A percentile compares a stretch with the other conserved stretches of the same genome.
Evolutionary conservation across 2,797 vertebrate species (phyloP).

Genomic region (Cottoperca gobio): DNA sequence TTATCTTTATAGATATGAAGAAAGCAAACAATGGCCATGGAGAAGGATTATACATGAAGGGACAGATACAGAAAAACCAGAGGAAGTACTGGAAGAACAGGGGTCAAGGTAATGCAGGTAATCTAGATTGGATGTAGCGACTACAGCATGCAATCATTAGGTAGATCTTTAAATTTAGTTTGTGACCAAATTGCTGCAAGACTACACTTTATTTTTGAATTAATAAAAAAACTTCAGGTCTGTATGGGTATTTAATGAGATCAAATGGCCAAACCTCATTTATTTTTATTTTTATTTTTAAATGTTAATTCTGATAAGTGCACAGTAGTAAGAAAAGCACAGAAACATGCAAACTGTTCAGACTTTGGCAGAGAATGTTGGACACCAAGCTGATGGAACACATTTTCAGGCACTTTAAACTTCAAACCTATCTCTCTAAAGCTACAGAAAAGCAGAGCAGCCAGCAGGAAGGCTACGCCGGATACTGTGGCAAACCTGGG

Average conservation of each 20-base stretch:
- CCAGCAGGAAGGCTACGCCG: slow-evolving; percentile 27
- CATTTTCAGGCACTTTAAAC: neutral
- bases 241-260: neutral
- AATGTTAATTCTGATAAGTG: neutral
- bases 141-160: neutral
- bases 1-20: slow-evolving; percentile 40
- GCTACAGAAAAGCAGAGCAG: slow-evolving; percentile 25
- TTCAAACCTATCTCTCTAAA: neutral
- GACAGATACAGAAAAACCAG: slow-evolving; percentile 22
- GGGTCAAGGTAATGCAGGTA: slow-evolving; percentile 47
- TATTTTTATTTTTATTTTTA: too few relatives aligned
- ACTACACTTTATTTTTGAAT: too few relatives aligned
- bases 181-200: too few relatives aligned
- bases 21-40: neutral
- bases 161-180: neutral
- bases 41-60: slow-evolving; percentile 7
- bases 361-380: neutral
- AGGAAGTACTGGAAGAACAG: slow-evolving; percentile 52
- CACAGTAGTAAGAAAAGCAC: too few relatives aligned
- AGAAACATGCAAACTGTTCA: neutral
- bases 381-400: neutral
- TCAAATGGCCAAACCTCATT: neutral
- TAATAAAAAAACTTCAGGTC: too few relatives aligned
- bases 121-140: too few relatives aligned
- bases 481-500: slow-evolving; percentile 21